Evolutionary conservation across 2,797 vertebrate species (phyloP).

Genomic region (Catharus ustulatus): DNA sequence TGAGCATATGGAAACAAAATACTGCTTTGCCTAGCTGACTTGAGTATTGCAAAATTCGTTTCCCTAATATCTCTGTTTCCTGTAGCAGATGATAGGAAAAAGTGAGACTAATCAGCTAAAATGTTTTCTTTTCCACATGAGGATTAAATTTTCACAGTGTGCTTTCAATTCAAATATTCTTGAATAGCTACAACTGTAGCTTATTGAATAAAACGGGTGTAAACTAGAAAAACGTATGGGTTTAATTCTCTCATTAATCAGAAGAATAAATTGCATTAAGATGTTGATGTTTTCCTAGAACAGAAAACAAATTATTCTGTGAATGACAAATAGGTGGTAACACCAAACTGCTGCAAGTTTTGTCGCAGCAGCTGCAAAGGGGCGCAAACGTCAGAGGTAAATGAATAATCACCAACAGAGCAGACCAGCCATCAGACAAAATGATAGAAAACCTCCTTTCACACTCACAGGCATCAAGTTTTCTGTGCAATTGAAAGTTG

Average conservation of each 20-base stretch:
- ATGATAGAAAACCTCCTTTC: constrained; percentile 59
- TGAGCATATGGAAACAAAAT: constrained; percentile 8
- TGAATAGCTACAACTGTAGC: constrained; percentile 7
- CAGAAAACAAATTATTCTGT: constrained; percentile 30
- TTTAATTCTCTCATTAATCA: constrained; percentile 66
- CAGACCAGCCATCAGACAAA: constrained; percentile 55
- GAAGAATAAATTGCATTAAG: constrained; percentile 50
- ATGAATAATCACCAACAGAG: constrained; percentile 56
- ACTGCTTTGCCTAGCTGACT: constrained; percentile 11
- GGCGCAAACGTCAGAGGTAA: neutral
- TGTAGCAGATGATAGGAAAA: constrained; percentile 33
- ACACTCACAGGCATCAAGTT: neutral
- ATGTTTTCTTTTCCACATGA: constrained; percentile 12
- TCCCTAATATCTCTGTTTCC: constrained; percentile 25
- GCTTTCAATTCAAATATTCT: constrained; percentile 64
- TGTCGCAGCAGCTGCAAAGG: neutral
- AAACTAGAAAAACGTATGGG: constrained; percentile 35
- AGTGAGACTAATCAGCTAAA: constrained; percentile 42
- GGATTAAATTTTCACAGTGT: constrained; percentile 35
- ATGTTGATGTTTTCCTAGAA: constrained; percentile 54
- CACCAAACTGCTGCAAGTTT: neutral
- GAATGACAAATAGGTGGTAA: constrained; percentile 11
- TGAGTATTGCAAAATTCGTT: constrained; percentile 30
- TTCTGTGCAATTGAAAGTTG: constrained; percentile 41
- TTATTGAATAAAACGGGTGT: constrained; percentile 55